Evolutionary conservation across 1,140 invertebrate genomes (phyloP), one percentile per base, ranked within the genome.

Genomic region (Micrasema minimum): DNA sequence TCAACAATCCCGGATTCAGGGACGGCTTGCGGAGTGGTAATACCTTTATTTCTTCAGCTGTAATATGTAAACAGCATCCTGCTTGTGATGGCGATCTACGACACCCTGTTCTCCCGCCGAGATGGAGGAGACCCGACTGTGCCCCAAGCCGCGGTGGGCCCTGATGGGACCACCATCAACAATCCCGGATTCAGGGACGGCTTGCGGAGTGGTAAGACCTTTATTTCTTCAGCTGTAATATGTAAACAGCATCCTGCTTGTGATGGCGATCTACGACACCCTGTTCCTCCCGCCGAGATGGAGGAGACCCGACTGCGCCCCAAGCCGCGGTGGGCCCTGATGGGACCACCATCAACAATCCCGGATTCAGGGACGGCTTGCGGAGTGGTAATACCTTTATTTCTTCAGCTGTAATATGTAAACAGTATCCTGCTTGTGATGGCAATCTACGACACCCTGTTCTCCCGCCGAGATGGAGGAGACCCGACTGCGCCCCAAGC

Each of bases 111-210:
- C 84, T 88, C 88, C 66, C 85, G 85, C 72, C 85, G 86, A 76
- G 85, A 83, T 14, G 91, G 91, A 0, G 92, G 92, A 35, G 92
- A 95, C 81, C 93, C 93, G 0, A 93, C 92, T 11, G 88, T 88
- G 78, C 83, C 88, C 18, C 80, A 85, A 73, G 85, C 88, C 65
- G 77, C 80, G 10, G 79, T 84, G 2, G 87, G 89, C 76, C 82
- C 87, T 4, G 83, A 85, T 59, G 88, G 88, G 11, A 90, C 90
- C 12, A 93, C 92, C 1, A 93, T 91, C 77, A 92, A 92, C 76
- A 95, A 95, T 85, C 92, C 92, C 5, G 92, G 92, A n/a, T 94
- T 92, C 79, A 88, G 91, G 79, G 92, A 94, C 72, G 88, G 88
- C 62, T 12, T 66, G 5, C 86, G 88, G 75, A 85, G 80, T 64